These are phyloP conservation scores for Protomyctophum bolini DNA, from an alignment of 2,113 vertebrate genomes.

Conservation along the genomic window DNA sequence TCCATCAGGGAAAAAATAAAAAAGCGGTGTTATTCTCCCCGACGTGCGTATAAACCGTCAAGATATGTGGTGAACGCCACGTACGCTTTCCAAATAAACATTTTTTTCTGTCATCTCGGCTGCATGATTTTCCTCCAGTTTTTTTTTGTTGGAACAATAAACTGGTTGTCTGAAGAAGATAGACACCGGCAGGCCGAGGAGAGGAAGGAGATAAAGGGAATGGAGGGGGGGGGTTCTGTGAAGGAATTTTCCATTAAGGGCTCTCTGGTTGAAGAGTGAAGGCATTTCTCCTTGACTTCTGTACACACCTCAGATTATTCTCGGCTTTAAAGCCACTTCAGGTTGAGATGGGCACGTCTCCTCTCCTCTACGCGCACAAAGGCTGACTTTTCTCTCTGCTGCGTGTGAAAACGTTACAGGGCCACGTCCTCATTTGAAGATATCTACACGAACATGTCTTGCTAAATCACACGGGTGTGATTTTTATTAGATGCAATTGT, in stretches of 20 bases:
- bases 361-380: not conserved
- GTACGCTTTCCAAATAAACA: constrained; percentile 35
- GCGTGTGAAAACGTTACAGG: too few species aligned
- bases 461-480: too few species aligned
- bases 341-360: constrained; percentile 9
- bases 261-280: constrained; percentile 21
- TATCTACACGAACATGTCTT: too few species aligned
- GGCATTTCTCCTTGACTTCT: constrained; percentile 43
- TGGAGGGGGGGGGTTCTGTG: constrained; percentile 23
- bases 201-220: constrained; percentile 16
- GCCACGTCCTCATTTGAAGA: too few species aligned
- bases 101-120: constrained; percentile 38
- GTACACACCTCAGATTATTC: constrained; percentile 31
- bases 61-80: constrained; percentile 48
- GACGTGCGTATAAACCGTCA: constrained; percentile 54
- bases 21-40: constrained; percentile 33
- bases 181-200: constrained; percentile 23
- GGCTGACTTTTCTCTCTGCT: constrained; percentile 43
- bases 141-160: constrained; percentile 47
- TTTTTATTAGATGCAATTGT: too few species aligned
- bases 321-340: constrained; percentile 27
- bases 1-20: constrained; percentile 1
- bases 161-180: constrained; percentile 28
- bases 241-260: constrained; percentile 52
- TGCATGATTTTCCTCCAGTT: constrained; percentile 29